These are phyloP conservation scores for Dromococcyx pavoninus DNA, from an alignment of 2,797 vertebrate species.

Conservation along the genomic window DNA sequence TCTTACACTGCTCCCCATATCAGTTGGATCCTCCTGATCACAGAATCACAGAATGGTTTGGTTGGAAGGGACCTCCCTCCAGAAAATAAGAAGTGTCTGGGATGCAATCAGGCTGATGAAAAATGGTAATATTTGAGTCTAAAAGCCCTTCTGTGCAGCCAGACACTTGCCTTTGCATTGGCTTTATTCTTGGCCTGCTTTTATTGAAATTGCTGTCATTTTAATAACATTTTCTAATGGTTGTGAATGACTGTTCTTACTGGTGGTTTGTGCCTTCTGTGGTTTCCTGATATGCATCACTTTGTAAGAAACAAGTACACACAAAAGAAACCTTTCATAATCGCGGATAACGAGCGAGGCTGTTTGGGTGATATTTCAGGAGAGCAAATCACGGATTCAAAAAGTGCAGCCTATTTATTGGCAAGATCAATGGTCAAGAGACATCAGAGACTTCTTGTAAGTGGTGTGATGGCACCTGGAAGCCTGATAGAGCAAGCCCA, in stretches of 20 bases:
- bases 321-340: background rate
- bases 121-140: background rate
- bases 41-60: too few relatives aligned
- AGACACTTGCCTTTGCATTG: background rate
- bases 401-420: background rate
- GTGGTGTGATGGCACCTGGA: background rate
- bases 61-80: too few relatives aligned
- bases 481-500: background rate
- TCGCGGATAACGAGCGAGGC: background rate
- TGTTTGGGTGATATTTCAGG: background rate
- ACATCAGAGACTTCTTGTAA: background rate
- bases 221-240: background rate
- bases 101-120: background rate
- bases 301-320: background rate
- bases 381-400: accelerated
- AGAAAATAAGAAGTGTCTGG: background rate
- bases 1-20: too few relatives aligned
- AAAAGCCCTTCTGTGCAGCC: background rate
- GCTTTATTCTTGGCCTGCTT: background rate
- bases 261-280: background rate
- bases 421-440: background rate
- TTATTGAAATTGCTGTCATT: background rate
- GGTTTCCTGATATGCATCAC: background rate
- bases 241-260: background rate
- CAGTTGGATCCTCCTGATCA: background rate